Conservation (phyloP, 37 sponge, comb jelly and placozoan species). For the Halichondria panicea region DNA sequence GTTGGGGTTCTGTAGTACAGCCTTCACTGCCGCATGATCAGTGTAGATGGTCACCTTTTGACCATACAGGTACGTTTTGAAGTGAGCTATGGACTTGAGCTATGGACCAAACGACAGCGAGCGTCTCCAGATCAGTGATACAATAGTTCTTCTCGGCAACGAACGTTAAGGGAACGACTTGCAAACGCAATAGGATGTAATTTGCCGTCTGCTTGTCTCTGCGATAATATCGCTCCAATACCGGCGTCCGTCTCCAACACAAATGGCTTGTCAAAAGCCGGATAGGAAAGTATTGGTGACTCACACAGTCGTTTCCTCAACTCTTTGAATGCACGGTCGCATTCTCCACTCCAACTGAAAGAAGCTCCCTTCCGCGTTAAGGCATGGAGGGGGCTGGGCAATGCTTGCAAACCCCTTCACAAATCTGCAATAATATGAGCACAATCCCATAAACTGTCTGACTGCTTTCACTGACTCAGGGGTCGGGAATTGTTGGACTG, state of each 20-base stretch:
- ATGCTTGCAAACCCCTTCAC: conserved; percentile 15
- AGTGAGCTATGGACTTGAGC: no score
- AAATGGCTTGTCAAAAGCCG: conserved; percentile 14
- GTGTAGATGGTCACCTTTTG: no score
- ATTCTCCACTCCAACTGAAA: conserved; percentile 6
- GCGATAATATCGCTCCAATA: no score
- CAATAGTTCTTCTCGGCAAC: no score
- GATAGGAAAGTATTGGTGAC: conserved; percentile 13
- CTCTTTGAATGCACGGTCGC: conserved; percentile 6
- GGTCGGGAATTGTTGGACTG: conserved; percentile 39
- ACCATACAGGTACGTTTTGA: no score
- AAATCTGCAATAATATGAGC: conserved; percentile 20
- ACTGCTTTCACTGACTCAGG: conserved; percentile 10
- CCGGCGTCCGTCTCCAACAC: conserved; percentile 33
- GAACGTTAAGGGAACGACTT: no score
- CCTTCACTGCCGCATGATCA: neutral
- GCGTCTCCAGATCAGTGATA: no score
- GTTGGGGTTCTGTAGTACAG: neutral
- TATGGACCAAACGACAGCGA: no score
- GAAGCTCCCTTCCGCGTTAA: conserved; percentile 7
- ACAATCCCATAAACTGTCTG: conserved; percentile 33
- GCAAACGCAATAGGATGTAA: no score
- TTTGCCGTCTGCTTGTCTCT: no score
- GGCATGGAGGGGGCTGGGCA: conserved; percentile 11
- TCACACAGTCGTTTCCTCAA: neutral